phyloP scores from a whole-genome alignment of 2,797 vertebrate genomes.

The Parauchenoglanis punctatus region DNA sequence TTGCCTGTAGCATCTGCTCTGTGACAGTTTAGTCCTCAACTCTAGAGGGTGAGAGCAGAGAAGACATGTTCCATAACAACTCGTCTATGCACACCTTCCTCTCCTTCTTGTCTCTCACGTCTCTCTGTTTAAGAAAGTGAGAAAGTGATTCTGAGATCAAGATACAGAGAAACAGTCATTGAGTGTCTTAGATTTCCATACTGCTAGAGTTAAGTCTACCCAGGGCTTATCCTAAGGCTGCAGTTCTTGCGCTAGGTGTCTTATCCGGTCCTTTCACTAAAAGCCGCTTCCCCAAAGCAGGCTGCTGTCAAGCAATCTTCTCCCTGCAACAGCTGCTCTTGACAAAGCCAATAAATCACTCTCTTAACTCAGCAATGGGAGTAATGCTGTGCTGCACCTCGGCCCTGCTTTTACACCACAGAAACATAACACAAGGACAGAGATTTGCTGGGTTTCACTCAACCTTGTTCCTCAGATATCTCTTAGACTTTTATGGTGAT shows the following conservation, averaged over 20 bases:
- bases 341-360: slow-evolving; percentile 60
- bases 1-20: slow-evolving; percentile 1
- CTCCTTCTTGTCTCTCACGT: background rate
- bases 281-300: slow-evolving; percentile 40
- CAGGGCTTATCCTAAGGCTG: background rate
- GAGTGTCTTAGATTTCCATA: slow-evolving; percentile 15
- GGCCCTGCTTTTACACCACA: slow-evolving; percentile 8
- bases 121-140: background rate
- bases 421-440: slow-evolving; percentile 1
- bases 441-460: background rate
- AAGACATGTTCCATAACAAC: slow-evolving; percentile 4
- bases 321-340: slow-evolving; percentile 59
- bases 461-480: background rate
- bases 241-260: background rate
- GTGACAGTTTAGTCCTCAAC: background rate
- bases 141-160: background rate
- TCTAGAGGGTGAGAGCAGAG: background rate
- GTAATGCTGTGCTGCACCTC: slow-evolving; percentile 11
- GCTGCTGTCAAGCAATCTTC: slow-evolving; percentile 52
- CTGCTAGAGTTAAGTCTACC: slow-evolving; percentile 12
- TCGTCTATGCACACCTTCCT: background rate
- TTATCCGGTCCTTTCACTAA: slow-evolving; percentile 30
- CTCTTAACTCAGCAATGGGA: slow-evolving; percentile 30
- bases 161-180: background rate
- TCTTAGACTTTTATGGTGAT: background rate